Evolutionary conservation across 2,113 vertebrate genomes (phyloP).

Genomic region (Microcebus ravelobensis): DNA sequence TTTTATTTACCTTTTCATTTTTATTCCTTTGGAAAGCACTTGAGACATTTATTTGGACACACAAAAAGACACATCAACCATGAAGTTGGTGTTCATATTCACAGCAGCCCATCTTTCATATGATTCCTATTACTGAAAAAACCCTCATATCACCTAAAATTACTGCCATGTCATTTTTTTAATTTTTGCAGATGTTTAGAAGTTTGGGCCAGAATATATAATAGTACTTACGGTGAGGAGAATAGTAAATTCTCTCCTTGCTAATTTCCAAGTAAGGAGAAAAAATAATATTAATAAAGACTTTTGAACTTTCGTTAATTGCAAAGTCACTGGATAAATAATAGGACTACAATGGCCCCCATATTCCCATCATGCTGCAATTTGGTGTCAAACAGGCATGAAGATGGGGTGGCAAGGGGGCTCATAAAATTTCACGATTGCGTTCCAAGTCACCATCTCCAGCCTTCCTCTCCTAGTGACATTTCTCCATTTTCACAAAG

Average conservation of each 20-base stretch:
- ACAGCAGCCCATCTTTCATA: background rate
- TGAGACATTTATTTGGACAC: slow-evolving; percentile 51
- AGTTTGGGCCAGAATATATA: background rate
- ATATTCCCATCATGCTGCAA: background rate
- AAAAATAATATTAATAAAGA: slow-evolving; percentile 19
- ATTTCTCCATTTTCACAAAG: background rate
- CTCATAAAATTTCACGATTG: background rate
- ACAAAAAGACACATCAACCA: background rate
- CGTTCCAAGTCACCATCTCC: background rate
- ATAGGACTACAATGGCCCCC: background rate
- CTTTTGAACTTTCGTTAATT: slow-evolving; percentile 21
- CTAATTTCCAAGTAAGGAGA: slow-evolving; percentile 2
- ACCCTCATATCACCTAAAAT: background rate
- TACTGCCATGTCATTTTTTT: background rate
- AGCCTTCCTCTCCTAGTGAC: background rate
- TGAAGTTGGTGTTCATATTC: slow-evolving; percentile 36
- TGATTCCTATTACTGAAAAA: slow-evolving; percentile 53
- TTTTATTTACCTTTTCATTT: slow-evolving; percentile 53
- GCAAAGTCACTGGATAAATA: background rate
- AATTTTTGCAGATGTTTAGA: slow-evolving; percentile 38
- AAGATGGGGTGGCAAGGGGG: background rate
- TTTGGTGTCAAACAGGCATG: background rate
- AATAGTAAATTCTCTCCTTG: background rate
- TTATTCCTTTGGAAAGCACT: slow-evolving; percentile 47
- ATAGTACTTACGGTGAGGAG: background rate